These are phyloP conservation scores for Rhagoletis zephyria DNA, from an alignment of 1,140 invertebrate genomes.

Conservation along the genomic window DNA sequence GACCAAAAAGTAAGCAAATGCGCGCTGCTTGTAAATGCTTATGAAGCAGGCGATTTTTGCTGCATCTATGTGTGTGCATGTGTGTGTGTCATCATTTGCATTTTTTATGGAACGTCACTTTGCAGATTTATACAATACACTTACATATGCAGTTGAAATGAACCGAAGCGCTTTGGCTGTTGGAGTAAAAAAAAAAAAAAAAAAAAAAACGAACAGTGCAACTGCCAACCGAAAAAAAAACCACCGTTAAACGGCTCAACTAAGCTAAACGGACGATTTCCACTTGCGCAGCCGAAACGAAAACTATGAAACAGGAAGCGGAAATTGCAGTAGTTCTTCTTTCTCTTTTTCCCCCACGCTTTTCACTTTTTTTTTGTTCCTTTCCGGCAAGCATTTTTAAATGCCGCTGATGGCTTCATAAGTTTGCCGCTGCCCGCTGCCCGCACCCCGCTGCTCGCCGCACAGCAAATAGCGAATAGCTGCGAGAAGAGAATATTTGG, in stretches of 20 bases:
- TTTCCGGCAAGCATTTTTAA: background rate
- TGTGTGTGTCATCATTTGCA: background rate
- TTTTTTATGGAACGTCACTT: conserved; percentile 30
- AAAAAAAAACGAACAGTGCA: background rate
- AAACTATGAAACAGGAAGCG: conserved; percentile 29
- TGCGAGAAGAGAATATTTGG: background rate
- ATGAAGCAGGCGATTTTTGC: background rate
- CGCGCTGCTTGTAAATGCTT: background rate
- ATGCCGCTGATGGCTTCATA: background rate
- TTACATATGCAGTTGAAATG: conserved; percentile 32
- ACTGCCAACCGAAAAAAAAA: background rate
- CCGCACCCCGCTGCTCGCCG: background rate
- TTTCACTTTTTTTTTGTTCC: background rate
- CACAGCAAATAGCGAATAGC: background rate
- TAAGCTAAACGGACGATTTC: conserved; percentile 35
- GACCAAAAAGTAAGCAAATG: background rate
- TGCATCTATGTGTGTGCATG: background rate
- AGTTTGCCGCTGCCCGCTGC: background rate
- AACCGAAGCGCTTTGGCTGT: background rate
- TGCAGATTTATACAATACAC: conserved; percentile 37
- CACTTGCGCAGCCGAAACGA: background rate
- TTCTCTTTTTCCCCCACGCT: background rate
- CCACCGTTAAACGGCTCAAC: background rate
- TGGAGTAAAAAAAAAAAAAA: background rate
- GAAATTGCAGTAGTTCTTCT: background rate